Conservation (phyloP, 2,888 invertebrate species). For the Gymnoscelis rufifasciata region DNA sequence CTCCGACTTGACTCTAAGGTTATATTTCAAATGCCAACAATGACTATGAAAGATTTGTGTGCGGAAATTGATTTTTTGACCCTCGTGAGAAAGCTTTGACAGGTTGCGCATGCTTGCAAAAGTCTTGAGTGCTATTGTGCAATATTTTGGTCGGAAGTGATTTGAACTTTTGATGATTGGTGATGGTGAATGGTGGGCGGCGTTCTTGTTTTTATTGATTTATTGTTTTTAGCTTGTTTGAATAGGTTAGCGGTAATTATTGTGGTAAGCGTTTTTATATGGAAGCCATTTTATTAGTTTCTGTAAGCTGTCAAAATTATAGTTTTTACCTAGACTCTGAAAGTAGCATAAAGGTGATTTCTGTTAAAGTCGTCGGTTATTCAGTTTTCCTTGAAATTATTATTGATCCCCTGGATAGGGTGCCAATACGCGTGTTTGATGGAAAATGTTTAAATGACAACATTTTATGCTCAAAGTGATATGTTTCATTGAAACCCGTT, state of each 20-base stretch:
- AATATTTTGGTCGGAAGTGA: slow-evolving; percentile 46
- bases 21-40: slow-evolving; percentile 74
- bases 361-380: too few relatives aligned
- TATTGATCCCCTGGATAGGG: too few relatives aligned
- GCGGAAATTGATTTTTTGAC: slow-evolving; percentile 78
- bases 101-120: slow-evolving; percentile 56
- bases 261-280: neutral
- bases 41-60: slow-evolving; percentile 74
- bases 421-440: too few relatives aligned
- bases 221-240: slow-evolving; percentile 11
- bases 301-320: neutral
- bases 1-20: slow-evolving; percentile 23
- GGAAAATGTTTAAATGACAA: too few relatives aligned
- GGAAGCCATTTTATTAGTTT: neutral
- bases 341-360: too few relatives aligned
- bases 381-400: too few relatives aligned
- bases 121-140: slow-evolving; percentile 49
- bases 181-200: slow-evolving; percentile 12
- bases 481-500: too few relatives aligned
- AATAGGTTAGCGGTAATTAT: slow-evolving; percentile 4
- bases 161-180: slow-evolving; percentile 27
- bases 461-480: too few relatives aligned
- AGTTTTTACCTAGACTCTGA: too few relatives aligned
- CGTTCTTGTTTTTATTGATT: slow-evolving; percentile 17
- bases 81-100: slow-evolving; percentile 72